Conservation (phyloP, 1,140 invertebrate genomes). For the Heterodera schachtii region DNA sequence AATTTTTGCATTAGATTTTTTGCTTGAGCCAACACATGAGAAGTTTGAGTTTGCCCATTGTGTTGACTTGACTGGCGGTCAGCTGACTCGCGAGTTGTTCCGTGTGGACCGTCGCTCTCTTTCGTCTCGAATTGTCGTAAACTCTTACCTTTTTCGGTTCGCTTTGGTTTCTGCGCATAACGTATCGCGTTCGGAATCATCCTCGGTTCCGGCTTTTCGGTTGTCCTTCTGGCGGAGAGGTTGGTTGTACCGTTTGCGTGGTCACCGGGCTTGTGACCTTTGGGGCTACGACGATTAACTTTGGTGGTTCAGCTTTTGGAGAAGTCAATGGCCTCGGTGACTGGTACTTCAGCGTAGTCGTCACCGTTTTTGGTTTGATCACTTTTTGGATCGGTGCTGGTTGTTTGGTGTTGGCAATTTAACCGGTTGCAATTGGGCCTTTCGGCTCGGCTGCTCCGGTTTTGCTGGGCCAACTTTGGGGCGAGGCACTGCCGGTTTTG, state of each 20-base stretch:
- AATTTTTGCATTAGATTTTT: too few species aligned
- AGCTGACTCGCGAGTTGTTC: conserved; percentile 8
- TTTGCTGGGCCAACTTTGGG: too few species aligned
- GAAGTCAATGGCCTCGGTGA: too few species aligned
- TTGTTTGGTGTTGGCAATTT: neutral
- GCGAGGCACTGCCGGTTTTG: neutral
- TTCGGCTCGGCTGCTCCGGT: too few species aligned
- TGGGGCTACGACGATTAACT: too few species aligned
- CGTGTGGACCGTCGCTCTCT: neutral
- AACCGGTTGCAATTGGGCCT: too few species aligned
- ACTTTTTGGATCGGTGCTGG: neutral
- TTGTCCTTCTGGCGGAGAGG: neutral
- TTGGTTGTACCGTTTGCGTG: neutral
- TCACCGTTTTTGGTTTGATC: neutral
- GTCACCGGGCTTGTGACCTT: too few species aligned
- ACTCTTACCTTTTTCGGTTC: neutral
- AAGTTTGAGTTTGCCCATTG: neutral
- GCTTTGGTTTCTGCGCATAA: neutral
- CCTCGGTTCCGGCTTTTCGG: neutral
- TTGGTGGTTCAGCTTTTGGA: too few species aligned
- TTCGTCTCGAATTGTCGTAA: neutral
- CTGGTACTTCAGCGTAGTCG: too few species aligned
- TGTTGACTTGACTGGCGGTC: conserved; percentile 1
- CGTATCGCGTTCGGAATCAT: neutral
- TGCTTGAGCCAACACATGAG: too few species aligned